phyloP scores from a whole-genome alignment of 2,888 invertebrate species.

The Nipponacmea schrenckii region DNA sequence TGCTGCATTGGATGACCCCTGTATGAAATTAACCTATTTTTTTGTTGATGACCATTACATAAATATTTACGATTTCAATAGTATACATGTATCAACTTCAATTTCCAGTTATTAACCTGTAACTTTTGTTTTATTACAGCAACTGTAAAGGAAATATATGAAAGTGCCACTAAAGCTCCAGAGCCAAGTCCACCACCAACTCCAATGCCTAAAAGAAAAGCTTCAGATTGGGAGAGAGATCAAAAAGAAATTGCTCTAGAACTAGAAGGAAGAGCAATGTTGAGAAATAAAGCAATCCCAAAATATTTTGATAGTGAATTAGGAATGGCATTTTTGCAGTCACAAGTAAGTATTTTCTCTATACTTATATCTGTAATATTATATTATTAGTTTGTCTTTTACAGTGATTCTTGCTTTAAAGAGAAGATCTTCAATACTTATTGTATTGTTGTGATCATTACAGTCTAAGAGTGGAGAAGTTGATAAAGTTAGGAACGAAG shows the following conservation, averaged over 20 bases:
- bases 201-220: constrained; percentile 57
- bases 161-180: constrained; percentile 56
- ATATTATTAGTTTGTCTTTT: too few species aligned
- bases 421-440: too few species aligned
- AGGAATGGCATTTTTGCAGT: constrained; percentile 62
- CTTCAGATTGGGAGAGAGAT: constrained; percentile 64
- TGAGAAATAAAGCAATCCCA: constrained; percentile 58
- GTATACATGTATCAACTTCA: too few species aligned
- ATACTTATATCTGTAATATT: too few species aligned
- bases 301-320: constrained; percentile 66
- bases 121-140: constrained; percentile 33
- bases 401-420: too few species aligned
- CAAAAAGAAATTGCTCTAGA: constrained; percentile 58
- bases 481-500: constrained; percentile 16
- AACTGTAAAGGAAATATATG: constrained; percentile 58
- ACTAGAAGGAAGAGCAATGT: constrained; percentile 45
- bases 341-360: constrained; percentile 58
- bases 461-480: too few species aligned
- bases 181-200: constrained; percentile 59
- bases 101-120: too few species aligned
- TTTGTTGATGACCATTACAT: too few species aligned
- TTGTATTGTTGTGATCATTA: too few species aligned
- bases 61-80: too few species aligned
- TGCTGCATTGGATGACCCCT: too few species aligned
- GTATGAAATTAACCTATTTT: too few species aligned